Evolutionary conservation across 1,140 invertebrate species (phyloP).

Genomic region (Tetramorium parvispinum): DNA sequence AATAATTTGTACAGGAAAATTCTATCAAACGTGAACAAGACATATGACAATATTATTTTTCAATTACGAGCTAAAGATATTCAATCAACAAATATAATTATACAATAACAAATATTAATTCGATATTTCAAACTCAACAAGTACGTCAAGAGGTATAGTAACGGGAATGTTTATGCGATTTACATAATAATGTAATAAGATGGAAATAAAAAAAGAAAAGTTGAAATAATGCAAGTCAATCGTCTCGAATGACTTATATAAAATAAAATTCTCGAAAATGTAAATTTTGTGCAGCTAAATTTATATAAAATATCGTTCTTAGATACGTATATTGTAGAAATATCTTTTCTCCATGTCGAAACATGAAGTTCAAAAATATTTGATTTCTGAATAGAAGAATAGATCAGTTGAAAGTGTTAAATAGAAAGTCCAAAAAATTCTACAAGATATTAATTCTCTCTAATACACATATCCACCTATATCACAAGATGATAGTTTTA

Average conservation of each 20-base stretch:
- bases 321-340: constrained; percentile 31
- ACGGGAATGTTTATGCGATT: not conserved
- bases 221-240: not conserved
- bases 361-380: constrained; percentile 44
- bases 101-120: constrained; percentile 48
- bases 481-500: constrained; percentile 43
- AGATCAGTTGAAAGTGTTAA: constrained; percentile 3
- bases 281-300: not conserved
- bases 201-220: not conserved
- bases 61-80: constrained; percentile 19
- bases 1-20: constrained; percentile 54
- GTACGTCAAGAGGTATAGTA: not conserved
- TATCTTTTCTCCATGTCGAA: constrained; percentile 16
- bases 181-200: not conserved
- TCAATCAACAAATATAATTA: constrained; percentile 62
- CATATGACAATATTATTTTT: constrained; percentile 4
- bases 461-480: constrained; percentile 19
- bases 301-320: not conserved
- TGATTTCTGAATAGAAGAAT: constrained; percentile 29
- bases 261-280: not conserved
- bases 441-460: constrained; percentile 1
- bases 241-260: not conserved
- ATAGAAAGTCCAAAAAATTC: constrained; percentile 31
- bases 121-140: constrained; percentile 59
- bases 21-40: constrained; percentile 32